Conservation (phyloP, 2,113 vertebrate genomes). For the Psilopogon haemacephalus region DNA sequence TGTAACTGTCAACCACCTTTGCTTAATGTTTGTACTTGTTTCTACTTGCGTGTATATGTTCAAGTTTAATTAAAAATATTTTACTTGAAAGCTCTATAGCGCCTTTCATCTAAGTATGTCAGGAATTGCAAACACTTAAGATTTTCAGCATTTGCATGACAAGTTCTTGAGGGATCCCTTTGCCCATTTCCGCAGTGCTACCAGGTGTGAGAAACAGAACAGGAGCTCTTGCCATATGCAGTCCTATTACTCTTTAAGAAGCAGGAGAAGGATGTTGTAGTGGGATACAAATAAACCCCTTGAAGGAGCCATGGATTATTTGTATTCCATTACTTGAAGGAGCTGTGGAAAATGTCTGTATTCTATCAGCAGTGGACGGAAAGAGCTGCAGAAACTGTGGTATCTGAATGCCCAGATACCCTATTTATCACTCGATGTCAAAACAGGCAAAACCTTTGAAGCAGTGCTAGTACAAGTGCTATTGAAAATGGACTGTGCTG, state of each 20-base stretch:
- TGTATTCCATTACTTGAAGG: too few species aligned
- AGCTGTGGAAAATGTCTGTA: accelerated
- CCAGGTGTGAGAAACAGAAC: neutral
- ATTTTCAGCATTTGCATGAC: neutral
- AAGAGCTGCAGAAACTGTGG: neutral
- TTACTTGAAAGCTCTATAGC: slow-evolving; percentile 58
- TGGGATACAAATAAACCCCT: too few species aligned
- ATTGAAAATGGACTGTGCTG: neutral
- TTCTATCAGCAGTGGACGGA: neutral
- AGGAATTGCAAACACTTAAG: neutral
- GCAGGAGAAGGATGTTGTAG: neutral
- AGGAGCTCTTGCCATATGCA: accelerated
- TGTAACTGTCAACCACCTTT: slow-evolving; percentile 17
- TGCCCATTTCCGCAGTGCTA: neutral
- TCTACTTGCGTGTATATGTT: slow-evolving; percentile 52
- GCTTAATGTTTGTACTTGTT: slow-evolving; percentile 52
- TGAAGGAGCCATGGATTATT: too few species aligned
- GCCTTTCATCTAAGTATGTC: slow-evolving; percentile 50
- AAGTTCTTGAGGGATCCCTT: neutral
- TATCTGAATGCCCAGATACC: neutral
- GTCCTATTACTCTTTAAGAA: neutral
- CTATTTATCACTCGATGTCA: neutral
- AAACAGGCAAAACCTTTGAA: neutral
- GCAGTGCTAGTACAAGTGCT: neutral
- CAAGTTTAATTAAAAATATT: slow-evolving; percentile 64